Evolutionary conservation across 2,797 vertebrate genomes (phyloP).

Genomic region (Muscicapa striata): DNA sequence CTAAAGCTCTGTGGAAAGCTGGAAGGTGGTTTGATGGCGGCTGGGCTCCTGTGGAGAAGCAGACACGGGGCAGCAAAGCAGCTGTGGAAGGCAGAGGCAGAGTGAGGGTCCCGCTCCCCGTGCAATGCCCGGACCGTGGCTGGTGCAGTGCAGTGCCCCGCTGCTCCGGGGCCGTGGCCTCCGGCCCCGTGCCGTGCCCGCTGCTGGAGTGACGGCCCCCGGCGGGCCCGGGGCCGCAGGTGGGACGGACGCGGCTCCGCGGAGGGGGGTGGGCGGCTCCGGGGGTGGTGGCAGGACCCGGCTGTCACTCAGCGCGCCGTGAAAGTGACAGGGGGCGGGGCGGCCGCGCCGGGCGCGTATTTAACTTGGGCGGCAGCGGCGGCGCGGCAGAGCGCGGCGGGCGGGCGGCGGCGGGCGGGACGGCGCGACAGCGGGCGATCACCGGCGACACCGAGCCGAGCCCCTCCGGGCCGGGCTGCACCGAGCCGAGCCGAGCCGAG

Average conservation of each 20-base stretch:
- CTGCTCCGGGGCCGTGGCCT: not conserved
- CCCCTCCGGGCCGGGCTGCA: not conserved
- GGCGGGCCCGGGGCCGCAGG: not conserved
- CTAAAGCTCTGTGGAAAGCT: accelerated
- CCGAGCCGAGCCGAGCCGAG: not conserved
- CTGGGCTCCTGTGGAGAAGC: accelerated
- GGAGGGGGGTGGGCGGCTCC: not conserved
- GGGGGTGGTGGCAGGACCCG: not conserved
- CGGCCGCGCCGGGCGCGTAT: conserved; percentile 8
- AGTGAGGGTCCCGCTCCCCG: accelerated
- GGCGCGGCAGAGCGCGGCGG: not conserved
- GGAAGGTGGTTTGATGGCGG: too few species aligned
- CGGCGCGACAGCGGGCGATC: not conserved
- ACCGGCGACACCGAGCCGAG: not conserved
- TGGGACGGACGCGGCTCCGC: not conserved
- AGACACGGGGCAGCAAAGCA: not conserved
- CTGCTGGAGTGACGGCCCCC: not conserved
- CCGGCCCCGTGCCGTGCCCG: not conserved
- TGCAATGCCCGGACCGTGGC: not conserved
- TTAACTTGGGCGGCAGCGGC: not conserved
- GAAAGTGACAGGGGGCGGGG: conserved; percentile 1
- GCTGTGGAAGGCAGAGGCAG: not conserved
- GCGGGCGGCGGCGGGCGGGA: not conserved
- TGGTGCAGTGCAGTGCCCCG: accelerated
- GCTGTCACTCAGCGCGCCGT: not conserved